phyloP scores from a whole-genome alignment of 2,888 invertebrate genomes.

The Coelopa pilipes region DNA sequence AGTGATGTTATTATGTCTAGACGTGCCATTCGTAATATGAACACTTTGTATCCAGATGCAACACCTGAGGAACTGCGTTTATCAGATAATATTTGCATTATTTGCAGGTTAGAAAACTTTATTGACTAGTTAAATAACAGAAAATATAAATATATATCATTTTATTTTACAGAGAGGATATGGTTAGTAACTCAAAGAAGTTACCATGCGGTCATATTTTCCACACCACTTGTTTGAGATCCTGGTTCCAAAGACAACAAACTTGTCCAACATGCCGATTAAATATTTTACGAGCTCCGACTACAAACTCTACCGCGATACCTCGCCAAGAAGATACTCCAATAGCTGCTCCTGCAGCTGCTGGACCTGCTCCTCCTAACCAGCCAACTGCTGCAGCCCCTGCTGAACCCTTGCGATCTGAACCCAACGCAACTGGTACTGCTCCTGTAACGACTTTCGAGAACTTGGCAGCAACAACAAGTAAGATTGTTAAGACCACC shows the following conservation, averaged over 20 bases:
- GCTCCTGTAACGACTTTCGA: slow-evolving; percentile 15
- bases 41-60: slow-evolving; percentile 96
- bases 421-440: slow-evolving; percentile 32
- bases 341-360: slow-evolving; percentile 47
- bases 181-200: slow-evolving; percentile 86
- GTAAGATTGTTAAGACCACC: slow-evolving; percentile 9
- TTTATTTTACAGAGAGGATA: slow-evolving; percentile 71
- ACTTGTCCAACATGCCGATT: slow-evolving; percentile 98
- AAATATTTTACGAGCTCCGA: slow-evolving; percentile 77
- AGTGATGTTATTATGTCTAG: slow-evolving; percentile 97
- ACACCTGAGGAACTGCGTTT: slow-evolving; percentile 90
- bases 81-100: slow-evolving; percentile 98
- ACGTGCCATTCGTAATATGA: slow-evolving; percentile 97
- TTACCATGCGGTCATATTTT: slow-evolving; percentile 99
- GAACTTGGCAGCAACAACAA: slow-evolving; percentile 25
- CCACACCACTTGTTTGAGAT: slow-evolving; percentile 95
- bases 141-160: background rate
- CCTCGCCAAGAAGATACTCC: slow-evolving; percentile 52
- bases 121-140: background rate
- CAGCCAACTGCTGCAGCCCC: slow-evolving; percentile 25
- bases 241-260: slow-evolving; percentile 99
- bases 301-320: slow-evolving; percentile 55
- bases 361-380: slow-evolving; percentile 41
- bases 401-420: slow-evolving; percentile 27
- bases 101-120: slow-evolving; percentile 77